Percentiles rank a stretch among this genome's conserved stretches.
Evolutionary conservation across 2,113 vertebrate genomes (phyloP).

Genomic region (Felis chaus): DNA sequence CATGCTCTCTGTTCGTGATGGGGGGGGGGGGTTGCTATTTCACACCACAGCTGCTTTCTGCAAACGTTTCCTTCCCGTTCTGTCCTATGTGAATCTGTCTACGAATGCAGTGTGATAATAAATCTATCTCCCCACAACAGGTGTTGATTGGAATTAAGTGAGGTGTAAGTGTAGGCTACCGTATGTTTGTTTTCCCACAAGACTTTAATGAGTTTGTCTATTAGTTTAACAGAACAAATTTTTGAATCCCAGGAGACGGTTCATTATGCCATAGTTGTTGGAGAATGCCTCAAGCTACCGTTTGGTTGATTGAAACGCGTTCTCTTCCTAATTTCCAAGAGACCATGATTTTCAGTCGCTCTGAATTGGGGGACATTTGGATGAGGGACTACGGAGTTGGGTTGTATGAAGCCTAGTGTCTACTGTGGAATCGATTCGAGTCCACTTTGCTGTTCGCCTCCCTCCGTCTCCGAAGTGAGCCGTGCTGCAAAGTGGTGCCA

Average conservation of each 20-base stretch:
- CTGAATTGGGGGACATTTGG: neutral
- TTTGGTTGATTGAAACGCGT: conserved; percentile 49
- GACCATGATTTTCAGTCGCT: conserved; percentile 51
- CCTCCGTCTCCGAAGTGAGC: neutral
- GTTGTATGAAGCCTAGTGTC: neutral
- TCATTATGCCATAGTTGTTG: conserved; percentile 44
- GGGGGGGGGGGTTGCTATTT: neutral
- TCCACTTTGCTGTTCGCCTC: neutral
- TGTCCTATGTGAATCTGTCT: conserved; percentile 10
- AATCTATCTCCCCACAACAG: conserved; percentile 56
- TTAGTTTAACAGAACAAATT: conserved; percentile 68
- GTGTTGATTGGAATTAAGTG: conserved; percentile 63
- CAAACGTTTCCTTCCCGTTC: neutral
- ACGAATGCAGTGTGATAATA: conserved; percentile 46
- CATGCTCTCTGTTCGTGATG: neutral
- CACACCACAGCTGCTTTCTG: neutral
- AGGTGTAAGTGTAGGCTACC: conserved; percentile 47
- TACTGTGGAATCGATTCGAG: neutral
- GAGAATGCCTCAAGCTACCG: conserved; percentile 46
- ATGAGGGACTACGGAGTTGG: neutral
- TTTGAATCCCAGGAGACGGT: conserved; percentile 47
- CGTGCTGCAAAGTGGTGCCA: neutral
- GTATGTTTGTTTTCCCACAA: conserved; percentile 72
- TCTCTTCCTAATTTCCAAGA: conserved; percentile 41
- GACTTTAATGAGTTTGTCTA: conserved; percentile 68